Conservation (phyloP, 2,888 invertebrate genomes). For the Sesamia inferens region DNA sequence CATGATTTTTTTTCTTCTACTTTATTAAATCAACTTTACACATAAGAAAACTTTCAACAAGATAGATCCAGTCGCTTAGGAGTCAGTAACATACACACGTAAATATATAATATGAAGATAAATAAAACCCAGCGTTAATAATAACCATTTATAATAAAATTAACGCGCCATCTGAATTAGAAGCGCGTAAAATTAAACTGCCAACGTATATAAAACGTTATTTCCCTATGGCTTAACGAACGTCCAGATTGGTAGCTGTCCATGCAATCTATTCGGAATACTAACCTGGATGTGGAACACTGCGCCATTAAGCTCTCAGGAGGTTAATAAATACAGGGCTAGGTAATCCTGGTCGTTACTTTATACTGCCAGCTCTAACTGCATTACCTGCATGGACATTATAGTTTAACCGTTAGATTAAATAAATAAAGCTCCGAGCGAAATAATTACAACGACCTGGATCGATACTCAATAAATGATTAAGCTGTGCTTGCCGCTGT, state of each 20-base stretch:
- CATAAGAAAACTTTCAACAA: background rate
- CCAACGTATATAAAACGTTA: slow-evolving; percentile 18
- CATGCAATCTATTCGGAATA: slow-evolving; percentile 51
- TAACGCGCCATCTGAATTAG: background rate
- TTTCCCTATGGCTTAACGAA: slow-evolving; percentile 45
- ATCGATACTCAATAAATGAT: background rate
- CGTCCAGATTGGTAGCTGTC: slow-evolving; percentile 45
- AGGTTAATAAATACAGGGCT: slow-evolving; percentile 30
- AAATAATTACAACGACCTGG: background rate
- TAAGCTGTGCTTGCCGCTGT: background rate
- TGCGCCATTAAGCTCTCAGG: slow-evolving; percentile 45
- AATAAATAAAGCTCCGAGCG: background rate
- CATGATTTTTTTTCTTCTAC: too few relatives aligned
- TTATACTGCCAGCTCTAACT: slow-evolving; percentile 35
- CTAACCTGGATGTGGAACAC: slow-evolving; percentile 45
- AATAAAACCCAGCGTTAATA: slow-evolving; percentile 1
- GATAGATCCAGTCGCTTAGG: background rate
- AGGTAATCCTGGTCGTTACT: slow-evolving; percentile 52
- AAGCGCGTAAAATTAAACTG: slow-evolving; percentile 28
- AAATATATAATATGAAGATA: background rate
- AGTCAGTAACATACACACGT: background rate
- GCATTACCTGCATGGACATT: slow-evolving; percentile 31
- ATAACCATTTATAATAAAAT: background rate
- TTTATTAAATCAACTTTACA: background rate
- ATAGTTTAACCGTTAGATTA: slow-evolving; percentile 10